Conservation (phyloP, 2,113 vertebrate species). For the Sialia sialis region DNA sequence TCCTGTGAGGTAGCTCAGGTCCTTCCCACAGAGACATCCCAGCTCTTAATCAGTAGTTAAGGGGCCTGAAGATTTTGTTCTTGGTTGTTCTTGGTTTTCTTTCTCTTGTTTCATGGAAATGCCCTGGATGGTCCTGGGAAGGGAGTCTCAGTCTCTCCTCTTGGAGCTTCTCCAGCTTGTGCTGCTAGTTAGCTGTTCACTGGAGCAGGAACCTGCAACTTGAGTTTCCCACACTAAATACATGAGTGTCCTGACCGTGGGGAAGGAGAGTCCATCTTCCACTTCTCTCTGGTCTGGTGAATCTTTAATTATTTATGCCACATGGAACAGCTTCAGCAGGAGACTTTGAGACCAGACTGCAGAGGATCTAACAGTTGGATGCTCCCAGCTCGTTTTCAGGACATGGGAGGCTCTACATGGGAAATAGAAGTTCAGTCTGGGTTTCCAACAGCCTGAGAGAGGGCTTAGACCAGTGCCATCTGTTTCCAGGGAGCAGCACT, state of each 20-base stretch:
- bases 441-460: neutral
- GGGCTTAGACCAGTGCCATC: neutral
- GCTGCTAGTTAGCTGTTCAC: constrained; percentile 26
- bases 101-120: neutral
- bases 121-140: neutral
- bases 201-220: neutral
- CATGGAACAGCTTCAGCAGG: neutral
- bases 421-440: neutral
- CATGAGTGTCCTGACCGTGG: neutral
- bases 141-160: neutral
- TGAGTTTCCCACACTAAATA: constrained; percentile 5
- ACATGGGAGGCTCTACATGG: neutral
- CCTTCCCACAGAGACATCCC: neutral
- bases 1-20: neutral
- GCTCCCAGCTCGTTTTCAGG: neutral
- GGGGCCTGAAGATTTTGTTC: neutral
- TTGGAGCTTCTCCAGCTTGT: neutral
- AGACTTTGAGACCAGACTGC: constrained; percentile 2
- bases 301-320: constrained; percentile 44
- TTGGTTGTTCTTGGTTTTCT: neutral
- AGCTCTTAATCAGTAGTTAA: neutral
- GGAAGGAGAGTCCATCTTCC: neutral
- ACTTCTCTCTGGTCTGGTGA: neutral
- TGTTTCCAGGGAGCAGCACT: neutral
- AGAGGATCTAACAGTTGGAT: neutral